Evolutionary conservation across 2,113 vertebrate species (phyloP).

Genomic region (Bombycilla garrulus): DNA sequence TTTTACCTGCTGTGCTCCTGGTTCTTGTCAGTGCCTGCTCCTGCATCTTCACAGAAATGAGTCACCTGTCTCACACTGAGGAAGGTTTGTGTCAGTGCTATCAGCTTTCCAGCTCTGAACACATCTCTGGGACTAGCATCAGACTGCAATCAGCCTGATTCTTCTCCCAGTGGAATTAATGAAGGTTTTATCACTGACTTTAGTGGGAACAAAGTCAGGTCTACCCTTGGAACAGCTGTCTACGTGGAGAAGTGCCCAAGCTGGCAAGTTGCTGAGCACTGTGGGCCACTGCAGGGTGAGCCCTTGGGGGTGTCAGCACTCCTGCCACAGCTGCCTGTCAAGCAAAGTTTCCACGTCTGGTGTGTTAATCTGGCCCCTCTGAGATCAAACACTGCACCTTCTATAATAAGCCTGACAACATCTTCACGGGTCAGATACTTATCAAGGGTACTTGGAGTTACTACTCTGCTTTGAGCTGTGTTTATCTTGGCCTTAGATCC

Average conservation of each 20-base stretch:
- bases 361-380: constrained; percentile 45
- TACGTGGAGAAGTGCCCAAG: neutral
- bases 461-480: neutral
- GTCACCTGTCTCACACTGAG: constrained; percentile 56
- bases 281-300: neutral
- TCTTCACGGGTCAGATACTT: neutral
- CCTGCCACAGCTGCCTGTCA: constrained; percentile 15
- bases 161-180: neutral
- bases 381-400: constrained; percentile 55
- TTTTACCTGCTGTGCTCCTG: constrained; percentile 63
- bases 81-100: neutral
- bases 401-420: constrained; percentile 49
- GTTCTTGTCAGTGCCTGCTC: constrained; percentile 54
- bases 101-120: neutral
- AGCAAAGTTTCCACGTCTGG: constrained; percentile 41
- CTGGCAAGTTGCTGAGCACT: neutral
- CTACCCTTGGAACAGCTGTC: neutral
- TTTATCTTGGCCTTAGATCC: neutral
- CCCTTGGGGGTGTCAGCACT: constrained; percentile 43
- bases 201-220: neutral
- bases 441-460: neutral
- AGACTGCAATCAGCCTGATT: neutral
- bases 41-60: constrained; percentile 66
- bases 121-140: neutral
- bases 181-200: neutral